Evolutionary conservation across 2,888 invertebrate genomes (phyloP).

Genomic region (Dugesia japonica): DNA sequence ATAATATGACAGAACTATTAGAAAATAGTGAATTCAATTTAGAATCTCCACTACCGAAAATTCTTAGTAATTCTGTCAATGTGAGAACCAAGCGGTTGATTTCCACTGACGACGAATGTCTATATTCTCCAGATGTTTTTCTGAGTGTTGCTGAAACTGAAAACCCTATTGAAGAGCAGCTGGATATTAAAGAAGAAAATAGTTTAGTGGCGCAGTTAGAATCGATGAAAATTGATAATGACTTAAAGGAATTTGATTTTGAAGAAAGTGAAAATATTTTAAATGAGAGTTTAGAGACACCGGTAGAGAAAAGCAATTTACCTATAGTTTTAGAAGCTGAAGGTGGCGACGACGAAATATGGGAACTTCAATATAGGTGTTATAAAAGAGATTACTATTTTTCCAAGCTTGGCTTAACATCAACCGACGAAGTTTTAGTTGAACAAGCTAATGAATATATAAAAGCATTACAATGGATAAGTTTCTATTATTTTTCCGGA

Average conservation of each 20-base stretch:
- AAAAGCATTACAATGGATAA: conserved; percentile 82
- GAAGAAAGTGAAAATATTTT: not conserved
- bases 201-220: not conserved
- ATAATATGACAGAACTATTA: too few species aligned
- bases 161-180: not conserved
- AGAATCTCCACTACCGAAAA: not conserved
- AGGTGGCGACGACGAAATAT: not conserved
- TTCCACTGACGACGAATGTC: too few species aligned
- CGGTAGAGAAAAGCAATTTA: not conserved
- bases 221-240: not conserved
- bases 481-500: conserved; percentile 86
- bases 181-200: not conserved
- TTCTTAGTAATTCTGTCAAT: not conserved
- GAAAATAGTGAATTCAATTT: too few species aligned
- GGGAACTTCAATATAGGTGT: not conserved
- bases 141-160: not conserved
- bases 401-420: conserved; percentile 14
- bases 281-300: not conserved
- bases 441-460: conserved; percentile 49
- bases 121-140: not conserved
- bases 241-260: not conserved
- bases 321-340: too few species aligned
- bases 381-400: conserved; percentile 30
- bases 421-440: not conserved
- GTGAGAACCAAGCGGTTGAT: not conserved